Percentiles rank a stretch among this genome's conserved stretches.
Conservation (phyloP, 2,888 invertebrate genomes). For the Drosophila helvetica region DNA sequence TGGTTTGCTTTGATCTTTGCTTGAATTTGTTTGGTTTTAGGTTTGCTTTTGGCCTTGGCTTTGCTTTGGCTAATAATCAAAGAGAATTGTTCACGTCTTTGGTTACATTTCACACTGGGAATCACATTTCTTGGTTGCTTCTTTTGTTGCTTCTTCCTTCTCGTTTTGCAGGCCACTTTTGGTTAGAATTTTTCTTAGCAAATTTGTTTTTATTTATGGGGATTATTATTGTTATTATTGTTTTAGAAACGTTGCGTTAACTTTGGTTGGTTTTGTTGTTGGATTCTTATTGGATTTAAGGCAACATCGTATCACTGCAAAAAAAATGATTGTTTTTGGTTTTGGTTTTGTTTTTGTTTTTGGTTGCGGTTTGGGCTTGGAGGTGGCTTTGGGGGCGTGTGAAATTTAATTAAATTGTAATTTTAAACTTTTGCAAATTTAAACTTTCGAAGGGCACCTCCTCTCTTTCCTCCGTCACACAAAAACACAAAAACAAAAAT, state of each 20-base stretch:
- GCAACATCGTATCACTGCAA: slow-evolving; percentile 60
- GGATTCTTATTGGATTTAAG: slow-evolving; percentile 42
- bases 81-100: slow-evolving; percentile 57
- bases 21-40: slow-evolving; percentile 6
- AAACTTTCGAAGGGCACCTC: slow-evolving; percentile 44
- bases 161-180: slow-evolving; percentile 74
- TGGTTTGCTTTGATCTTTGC: slow-evolving; percentile 8
- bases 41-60: slow-evolving; percentile 11
- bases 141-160: slow-evolving; percentile 31
- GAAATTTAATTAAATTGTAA: slow-evolving; percentile 48
- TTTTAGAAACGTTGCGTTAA: slow-evolving; percentile 78
- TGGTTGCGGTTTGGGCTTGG: not conserved
- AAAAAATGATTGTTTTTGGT: slow-evolving; percentile 36
- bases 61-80: slow-evolving; percentile 41
- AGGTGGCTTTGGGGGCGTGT: not conserved
- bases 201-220: slow-evolving; percentile 23
- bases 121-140: slow-evolving; percentile 67
- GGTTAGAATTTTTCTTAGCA: slow-evolving; percentile 49
- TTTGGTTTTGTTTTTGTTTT: slow-evolving; percentile 13
- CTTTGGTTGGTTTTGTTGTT: slow-evolving; percentile 53
- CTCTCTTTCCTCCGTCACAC: not conserved
- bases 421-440: slow-evolving; percentile 30
- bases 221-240: slow-evolving; percentile 27
- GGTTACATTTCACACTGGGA: slow-evolving; percentile 73
- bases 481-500: slow-evolving; percentile 54